Evolutionary conservation across 2,888 invertebrate species (phyloP).

Genomic region (Eupithecia inturbata): DNA sequence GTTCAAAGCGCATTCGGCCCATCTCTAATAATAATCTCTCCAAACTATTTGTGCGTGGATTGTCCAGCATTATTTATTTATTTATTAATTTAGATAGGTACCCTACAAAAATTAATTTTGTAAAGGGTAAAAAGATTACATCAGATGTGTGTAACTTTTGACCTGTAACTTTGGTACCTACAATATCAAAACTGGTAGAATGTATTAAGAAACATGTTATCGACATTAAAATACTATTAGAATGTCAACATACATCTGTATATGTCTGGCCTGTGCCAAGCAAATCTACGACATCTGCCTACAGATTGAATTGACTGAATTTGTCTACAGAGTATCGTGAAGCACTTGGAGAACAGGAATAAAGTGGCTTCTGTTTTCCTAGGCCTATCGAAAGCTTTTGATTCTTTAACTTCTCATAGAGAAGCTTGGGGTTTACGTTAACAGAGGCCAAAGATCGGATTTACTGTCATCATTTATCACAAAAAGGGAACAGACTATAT

Average conservation of each 20-base stretch:
- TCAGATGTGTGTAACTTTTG: not conserved
- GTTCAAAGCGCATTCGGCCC: too few relatives aligned
- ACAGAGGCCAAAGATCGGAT: not conserved
- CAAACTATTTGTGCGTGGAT: too few relatives aligned
- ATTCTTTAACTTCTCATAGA: not conserved
- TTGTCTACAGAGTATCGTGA: not conserved
- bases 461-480: not conserved
- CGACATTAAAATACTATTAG: not conserved
- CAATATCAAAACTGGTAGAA: not conserved
- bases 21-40: not conserved
- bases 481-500: not conserved
- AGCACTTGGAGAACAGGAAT: not conserved
- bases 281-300: not conserved
- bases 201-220: not conserved
- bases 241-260: not conserved
- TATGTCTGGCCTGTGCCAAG: too few relatives aligned
- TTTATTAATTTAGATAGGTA: too few relatives aligned
- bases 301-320: too few relatives aligned
- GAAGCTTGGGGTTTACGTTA: not conserved
- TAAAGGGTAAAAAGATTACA: not conserved
- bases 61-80: too few relatives aligned
- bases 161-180: slow-evolving; percentile 1
- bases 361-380: not conserved
- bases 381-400: not conserved
- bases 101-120: too few relatives aligned